phyloP scores from a whole-genome alignment of 2,888 invertebrate genomes.

The Leptinotarsa rubiginosa region DNA sequence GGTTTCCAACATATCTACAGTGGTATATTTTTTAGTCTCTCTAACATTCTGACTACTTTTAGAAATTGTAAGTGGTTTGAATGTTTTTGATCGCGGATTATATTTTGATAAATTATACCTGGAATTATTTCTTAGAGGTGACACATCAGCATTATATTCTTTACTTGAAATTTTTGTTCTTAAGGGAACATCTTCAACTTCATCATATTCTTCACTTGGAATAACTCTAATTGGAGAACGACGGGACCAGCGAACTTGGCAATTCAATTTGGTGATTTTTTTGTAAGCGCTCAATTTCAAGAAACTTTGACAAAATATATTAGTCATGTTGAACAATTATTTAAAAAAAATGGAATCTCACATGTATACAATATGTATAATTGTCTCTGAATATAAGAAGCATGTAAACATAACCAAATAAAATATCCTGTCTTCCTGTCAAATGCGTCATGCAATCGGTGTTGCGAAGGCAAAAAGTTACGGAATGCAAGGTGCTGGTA shows the following conservation, averaged over 20 bases:
- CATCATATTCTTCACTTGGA: slow-evolving; percentile 66
- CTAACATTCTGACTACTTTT: slow-evolving; percentile 22
- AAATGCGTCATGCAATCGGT: too few relatives aligned
- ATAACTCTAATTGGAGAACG: slow-evolving; percentile 69
- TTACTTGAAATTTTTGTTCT: slow-evolving; percentile 50
- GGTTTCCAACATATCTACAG: slow-evolving; percentile 63
- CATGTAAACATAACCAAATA: not conserved
- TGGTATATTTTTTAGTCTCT: slow-evolving; percentile 25
- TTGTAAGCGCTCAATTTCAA: slow-evolving; percentile 8
- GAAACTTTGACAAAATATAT: not conserved
- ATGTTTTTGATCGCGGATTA: slow-evolving; percentile 16
- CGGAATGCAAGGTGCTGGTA: too few relatives aligned
- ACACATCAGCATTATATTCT: slow-evolving; percentile 4
- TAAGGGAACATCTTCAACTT: slow-evolving; percentile 52
- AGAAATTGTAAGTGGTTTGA: slow-evolving; percentile 41
- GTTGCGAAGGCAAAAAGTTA: too few relatives aligned
- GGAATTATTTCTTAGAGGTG: slow-evolving; percentile 15
- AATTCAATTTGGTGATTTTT: slow-evolving; percentile 12
- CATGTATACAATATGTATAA: not conserved
- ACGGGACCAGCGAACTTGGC: slow-evolving; percentile 65
- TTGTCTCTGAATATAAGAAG: too few relatives aligned
- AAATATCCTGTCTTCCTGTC: not conserved
- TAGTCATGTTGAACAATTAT: not conserved
- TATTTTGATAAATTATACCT: slow-evolving; percentile 15
- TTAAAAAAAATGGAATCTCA: not conserved